A percentile compares a stretch with the other conserved stretches of the same genome.
phyloP scores from a whole-genome alignment of 2,797 vertebrate genomes.

The Phalloptychus januarius region DNA sequence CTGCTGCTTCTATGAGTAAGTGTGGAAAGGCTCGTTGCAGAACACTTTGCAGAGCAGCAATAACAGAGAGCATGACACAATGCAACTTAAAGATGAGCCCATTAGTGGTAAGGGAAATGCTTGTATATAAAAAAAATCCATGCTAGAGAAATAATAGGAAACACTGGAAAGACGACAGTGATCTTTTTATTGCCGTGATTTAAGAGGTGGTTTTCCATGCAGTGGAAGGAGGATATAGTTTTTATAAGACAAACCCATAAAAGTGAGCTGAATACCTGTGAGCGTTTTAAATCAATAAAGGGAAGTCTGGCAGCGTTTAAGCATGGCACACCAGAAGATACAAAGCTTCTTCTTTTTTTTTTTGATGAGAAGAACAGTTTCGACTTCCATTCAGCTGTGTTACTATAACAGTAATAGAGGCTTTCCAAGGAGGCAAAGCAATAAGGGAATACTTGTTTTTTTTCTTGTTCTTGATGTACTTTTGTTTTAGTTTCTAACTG shows the following conservation, averaged over 20 bases:
- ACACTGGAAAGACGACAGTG: conserved; percentile 19
- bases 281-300: conserved; percentile 61
- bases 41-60: conserved; percentile 59
- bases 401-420: neutral
- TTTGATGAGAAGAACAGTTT: conserved; percentile 18
- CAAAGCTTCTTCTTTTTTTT: neutral
- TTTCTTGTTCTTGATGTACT: neutral
- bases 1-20: conserved; percentile 63
- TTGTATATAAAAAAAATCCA: neutral
- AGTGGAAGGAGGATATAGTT: conserved; percentile 52
- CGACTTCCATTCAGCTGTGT: neutral
- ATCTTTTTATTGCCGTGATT: conserved; percentile 63
- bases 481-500: conserved; percentile 14
- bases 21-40: conserved; percentile 63
- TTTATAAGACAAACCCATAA: conserved; percentile 59
- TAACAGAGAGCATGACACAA: conserved; percentile 10
- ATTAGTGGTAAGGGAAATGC: conserved; percentile 2
- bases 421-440: neutral
- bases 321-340: conserved; percentile 26
- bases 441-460: neutral
- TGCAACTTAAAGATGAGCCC: conserved; percentile 20
- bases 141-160: conserved; percentile 25
- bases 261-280: conserved; percentile 40
- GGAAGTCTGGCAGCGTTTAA: conserved; percentile 32
- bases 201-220: conserved; percentile 54